These are phyloP conservation scores for Iguana delicatissima DNA, from an alignment of 2,797 vertebrate genomes.

Conservation along the genomic window DNA sequence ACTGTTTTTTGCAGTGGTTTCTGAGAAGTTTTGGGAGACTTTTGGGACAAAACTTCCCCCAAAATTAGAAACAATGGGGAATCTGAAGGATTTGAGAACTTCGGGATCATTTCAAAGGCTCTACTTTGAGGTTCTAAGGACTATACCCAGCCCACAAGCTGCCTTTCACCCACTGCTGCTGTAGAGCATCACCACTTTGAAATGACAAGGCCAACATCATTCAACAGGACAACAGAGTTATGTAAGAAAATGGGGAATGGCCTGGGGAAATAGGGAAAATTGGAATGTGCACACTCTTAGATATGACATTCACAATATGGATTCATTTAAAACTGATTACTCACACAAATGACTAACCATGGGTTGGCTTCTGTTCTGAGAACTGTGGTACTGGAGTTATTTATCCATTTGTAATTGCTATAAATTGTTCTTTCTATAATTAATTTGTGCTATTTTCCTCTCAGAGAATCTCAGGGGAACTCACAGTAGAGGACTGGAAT, in stretches of 20 bases:
- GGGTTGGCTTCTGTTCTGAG: not conserved
- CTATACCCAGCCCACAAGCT: no score
- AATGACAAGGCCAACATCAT: not conserved
- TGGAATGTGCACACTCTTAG: not conserved
- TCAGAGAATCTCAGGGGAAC: no score
- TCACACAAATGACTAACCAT: not conserved
- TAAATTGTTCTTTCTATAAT: not conserved
- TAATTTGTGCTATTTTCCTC: not conserved
- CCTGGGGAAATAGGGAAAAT: no score
- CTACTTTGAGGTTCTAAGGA: no score
- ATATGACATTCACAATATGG: not conserved
- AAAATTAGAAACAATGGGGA: no score
- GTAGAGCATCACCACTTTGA: not conserved
- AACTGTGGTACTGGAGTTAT: not conserved
- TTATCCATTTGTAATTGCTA: not conserved
- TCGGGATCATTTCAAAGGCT: no score
- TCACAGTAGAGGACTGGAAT: not conserved
- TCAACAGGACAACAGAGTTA: not conserved
- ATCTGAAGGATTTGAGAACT: no score
- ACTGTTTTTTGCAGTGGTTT: no score
- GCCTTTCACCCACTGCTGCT: no score
- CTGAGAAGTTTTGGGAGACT: no score
- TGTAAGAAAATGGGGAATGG: not conserved
- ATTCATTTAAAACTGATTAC: not conserved
- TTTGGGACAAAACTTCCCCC: no score